Conservation (phyloP, 2,113 vertebrate species). For the Nesogale talazaci region DNA sequence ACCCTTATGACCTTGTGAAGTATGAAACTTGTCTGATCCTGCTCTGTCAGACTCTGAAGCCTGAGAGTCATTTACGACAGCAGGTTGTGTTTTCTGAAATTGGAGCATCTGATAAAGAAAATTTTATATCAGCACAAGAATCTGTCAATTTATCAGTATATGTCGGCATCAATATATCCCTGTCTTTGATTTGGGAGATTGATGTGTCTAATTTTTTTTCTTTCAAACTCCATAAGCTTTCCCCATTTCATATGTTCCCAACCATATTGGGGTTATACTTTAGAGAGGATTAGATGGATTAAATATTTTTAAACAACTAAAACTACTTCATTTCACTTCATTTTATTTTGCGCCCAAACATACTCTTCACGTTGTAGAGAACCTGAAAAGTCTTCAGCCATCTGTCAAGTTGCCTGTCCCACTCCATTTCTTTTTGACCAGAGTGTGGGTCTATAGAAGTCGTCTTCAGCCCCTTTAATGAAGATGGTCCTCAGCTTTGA, state of each 20-base stretch:
- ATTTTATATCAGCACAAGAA: not conserved
- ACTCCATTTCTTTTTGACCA: not conserved
- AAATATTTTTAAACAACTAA: no score
- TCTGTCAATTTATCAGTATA: no score
- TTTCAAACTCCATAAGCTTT: no score
- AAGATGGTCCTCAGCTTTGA: not conserved
- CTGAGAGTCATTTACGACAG: not conserved
- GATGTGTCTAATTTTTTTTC: no score
- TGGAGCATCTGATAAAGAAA: not conserved
- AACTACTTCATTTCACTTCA: no score
- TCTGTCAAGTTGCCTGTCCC: not conserved
- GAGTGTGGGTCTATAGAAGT: not conserved
- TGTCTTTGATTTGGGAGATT: no score
- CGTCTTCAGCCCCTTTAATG: not conserved
- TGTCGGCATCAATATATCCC: no score
- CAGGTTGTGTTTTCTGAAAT: not conserved
- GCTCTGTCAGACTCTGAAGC: not conserved
- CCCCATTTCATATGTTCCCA: no score
- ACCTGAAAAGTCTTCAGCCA: not conserved
- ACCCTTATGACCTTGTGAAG: not conserved
- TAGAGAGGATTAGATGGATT: no score
- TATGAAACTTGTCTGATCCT: not conserved
- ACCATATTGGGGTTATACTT: no score
- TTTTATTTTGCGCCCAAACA: no score
- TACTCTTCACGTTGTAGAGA: not conserved